A percentile compares a stretch with the other conserved stretches of the same genome.
phyloP scores from a whole-genome alignment of 2,888 invertebrate genomes.

The Drosophila kokeensis region DNA sequence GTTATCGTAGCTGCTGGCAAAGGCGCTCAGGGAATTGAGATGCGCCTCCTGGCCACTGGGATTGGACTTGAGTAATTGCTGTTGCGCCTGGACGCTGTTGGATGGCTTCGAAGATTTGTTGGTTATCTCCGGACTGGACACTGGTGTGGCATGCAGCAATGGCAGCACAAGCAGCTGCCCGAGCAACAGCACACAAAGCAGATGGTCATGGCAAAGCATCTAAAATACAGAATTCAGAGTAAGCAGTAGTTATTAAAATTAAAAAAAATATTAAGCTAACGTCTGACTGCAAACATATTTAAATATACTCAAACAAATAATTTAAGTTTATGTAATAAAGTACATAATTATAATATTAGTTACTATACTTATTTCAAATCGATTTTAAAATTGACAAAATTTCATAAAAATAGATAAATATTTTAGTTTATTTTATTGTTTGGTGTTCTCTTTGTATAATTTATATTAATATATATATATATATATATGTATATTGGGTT shows the following conservation, averaged over 20 bases:
- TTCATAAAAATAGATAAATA: not conserved
- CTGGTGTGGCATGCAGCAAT: conserved; percentile 58
- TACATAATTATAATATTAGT: not conserved
- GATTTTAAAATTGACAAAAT: not conserved
- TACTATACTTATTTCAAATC: not conserved
- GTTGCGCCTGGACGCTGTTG: conserved; percentile 49
- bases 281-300: not conserved
- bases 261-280: too few species aligned
- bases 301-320: not conserved
- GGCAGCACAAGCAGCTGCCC: conserved; percentile 52
- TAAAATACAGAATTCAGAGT: conserved; percentile 21
- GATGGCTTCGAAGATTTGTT: conserved; percentile 67
- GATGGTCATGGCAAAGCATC: conserved; percentile 50
- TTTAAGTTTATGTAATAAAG: not conserved
- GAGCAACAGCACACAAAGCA: conserved; percentile 36
- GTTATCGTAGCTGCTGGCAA: conserved; percentile 80
- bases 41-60: conserved; percentile 72
- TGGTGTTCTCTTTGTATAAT: not conserved
- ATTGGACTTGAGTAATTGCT: conserved; percentile 37
- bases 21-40: conserved; percentile 81
- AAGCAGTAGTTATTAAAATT: not conserved
- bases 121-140: conserved; percentile 78
- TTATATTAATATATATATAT: too few species aligned
- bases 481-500: not conserved
- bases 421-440: not conserved